These are phyloP conservation scores for Apomyelois bistriatella DNA, from an alignment of 2,888 invertebrate species.

Conservation along the genomic window DNA sequence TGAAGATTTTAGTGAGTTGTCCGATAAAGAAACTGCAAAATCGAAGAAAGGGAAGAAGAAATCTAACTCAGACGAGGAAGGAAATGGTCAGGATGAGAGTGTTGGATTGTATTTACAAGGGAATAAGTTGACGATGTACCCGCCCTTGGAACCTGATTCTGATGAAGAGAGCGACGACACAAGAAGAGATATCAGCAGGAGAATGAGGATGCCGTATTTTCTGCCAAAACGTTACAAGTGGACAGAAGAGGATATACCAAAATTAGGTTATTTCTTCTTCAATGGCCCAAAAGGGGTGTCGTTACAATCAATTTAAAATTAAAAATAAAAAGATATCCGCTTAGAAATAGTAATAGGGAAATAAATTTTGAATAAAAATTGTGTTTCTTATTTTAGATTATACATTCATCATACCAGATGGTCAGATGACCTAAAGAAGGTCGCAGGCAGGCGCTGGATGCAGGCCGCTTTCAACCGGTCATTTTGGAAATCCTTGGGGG, in stretches of 20 bases:
- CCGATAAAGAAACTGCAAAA: neutral
- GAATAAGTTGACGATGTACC: neutral
- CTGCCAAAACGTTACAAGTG: conserved; percentile 54
- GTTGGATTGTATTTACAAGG: conserved; percentile 1
- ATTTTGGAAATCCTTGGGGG: too few relatives aligned
- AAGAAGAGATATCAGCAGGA: neutral
- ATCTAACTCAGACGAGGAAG: neutral
- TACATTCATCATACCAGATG: too few relatives aligned
- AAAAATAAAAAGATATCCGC: too few relatives aligned
- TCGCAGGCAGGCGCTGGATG: too few relatives aligned
- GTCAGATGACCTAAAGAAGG: too few relatives aligned
- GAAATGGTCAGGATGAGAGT: neutral
- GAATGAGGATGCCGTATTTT: conserved; percentile 40
- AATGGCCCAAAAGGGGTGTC: conserved; percentile 42
- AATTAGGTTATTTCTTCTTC: conserved; percentile 54
- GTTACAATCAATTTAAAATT: neutral
- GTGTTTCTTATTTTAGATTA: too few relatives aligned
- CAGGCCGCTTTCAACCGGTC: too few relatives aligned
- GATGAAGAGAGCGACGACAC: neutral
- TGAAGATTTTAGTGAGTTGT: neutral
- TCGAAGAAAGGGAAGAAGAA: neutral
- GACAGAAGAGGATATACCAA: conserved; percentile 34
- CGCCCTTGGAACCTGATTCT: neutral
- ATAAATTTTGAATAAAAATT: too few relatives aligned
- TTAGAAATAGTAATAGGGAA: too few relatives aligned